Evolutionary conservation across 2,113 vertebrate genomes (phyloP).

Genomic region (Entosphenus tridentatus): DNA sequence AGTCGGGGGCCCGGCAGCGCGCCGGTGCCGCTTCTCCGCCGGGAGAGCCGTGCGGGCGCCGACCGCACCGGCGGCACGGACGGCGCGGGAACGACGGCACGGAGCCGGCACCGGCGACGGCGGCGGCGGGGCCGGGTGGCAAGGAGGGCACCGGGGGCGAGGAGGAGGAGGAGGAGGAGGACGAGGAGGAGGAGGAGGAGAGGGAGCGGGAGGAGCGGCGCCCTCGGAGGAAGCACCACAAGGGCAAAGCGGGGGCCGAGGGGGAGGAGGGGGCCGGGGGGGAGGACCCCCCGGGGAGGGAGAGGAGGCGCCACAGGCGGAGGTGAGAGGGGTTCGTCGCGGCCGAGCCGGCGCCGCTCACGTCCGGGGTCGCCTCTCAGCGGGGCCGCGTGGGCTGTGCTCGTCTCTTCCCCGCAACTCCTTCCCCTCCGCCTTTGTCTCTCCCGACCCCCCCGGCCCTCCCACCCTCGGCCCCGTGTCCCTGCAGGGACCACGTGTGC

Average conservation of each 20-base stretch:
- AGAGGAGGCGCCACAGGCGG: conserved; percentile 33
- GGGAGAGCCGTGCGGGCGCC: too few relatives aligned
- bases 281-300: conserved; percentile 29
- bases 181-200: conserved; percentile 31
- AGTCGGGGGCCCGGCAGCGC: too few relatives aligned
- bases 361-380: too few relatives aligned
- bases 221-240: conserved; percentile 30
- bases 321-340: too few relatives aligned
- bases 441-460: too few relatives aligned
- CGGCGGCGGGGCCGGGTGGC: conserved; percentile 16
- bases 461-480: too few relatives aligned
- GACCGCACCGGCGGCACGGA: neutral
- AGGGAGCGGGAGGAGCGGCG: conserved; percentile 11
- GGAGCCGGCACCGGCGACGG: neutral
- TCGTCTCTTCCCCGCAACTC: too few relatives aligned
- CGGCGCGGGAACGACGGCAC: neutral
- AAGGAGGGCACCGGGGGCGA: conserved; percentile 21
- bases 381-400: too few relatives aligned
- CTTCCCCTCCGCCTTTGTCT: too few relatives aligned
- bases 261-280: conserved; percentile 9
- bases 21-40: too few relatives aligned
- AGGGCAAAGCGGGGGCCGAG: conserved; percentile 41
- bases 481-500: too few relatives aligned
- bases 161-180: conserved; percentile 33
- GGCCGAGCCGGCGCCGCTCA: too few relatives aligned